Base-by-base conservation (phyloP, 2,797 vertebrate genomes). In the Chaunax sp. region DNA sequence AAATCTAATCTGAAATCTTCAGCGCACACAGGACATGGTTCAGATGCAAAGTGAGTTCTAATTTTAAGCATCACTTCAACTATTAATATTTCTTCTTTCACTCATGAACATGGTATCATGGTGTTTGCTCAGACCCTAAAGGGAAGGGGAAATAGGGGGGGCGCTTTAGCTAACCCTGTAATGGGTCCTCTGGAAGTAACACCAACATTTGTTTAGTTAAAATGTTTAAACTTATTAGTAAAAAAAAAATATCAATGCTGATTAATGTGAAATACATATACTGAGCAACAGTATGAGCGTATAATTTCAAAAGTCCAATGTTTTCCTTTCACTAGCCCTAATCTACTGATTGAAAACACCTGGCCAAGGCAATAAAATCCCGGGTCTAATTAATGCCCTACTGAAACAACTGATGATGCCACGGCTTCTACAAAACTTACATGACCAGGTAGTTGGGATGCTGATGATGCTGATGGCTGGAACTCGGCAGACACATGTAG, bases 1-100 rank as follows among this genome's bases (percentile, higher is more conserved):
- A 33, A 75, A 82, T 84, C 72, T 80, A 69, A 89, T 89, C 85
- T 82, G 47, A 69, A 82, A 81, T 80, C 63, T 81, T 81, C 62
- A 69, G 58, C 58, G 72, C 68, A 84, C 69, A 77, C 68, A 78
- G 57, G 75, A 83, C 56, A 64, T 64, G 55, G 51, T 74, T 68
- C 45, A 47, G 59, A 69, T 64, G 57, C 54, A 64, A 25, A 53
- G 33, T 20, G 40, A 61, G 52, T 45, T 83, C 82, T 86, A 84
- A 85, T 87, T 86, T 87, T 80, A 89, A 78, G 43, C 61, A 61
- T 26, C 58, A 65, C 51, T 70, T 65, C 13, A 69, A 68, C 73
- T n/a, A n/a, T n/a, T n/a, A n/a, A n/a, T n/a, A n/a, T n/a, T n/a
- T n/a, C n/a, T n/a, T n/a, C 28, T 69, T 78, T 78, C 18, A 78